A percentile compares a stretch with the other conserved stretches of the same genome.
Conservation (phyloP, 2,797 vertebrate species). For the Luscinia megarhynchos region DNA sequence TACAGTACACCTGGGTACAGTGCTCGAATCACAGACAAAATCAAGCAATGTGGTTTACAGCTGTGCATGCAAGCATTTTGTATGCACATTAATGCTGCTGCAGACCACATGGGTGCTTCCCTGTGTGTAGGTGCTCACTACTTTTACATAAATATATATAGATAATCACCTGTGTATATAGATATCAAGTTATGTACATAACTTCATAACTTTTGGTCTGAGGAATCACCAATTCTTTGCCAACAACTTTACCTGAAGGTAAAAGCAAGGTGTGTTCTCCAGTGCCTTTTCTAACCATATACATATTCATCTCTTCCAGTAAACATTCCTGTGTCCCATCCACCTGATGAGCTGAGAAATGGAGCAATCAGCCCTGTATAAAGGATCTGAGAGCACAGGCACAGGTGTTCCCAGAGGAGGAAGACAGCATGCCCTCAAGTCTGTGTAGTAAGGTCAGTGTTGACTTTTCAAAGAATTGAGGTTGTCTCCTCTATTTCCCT, state of each 20-base stretch:
- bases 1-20: background rate
- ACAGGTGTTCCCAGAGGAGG: background rate
- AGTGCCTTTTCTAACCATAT: background rate
- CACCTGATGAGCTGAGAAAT: background rate
- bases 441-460: background rate
- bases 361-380: background rate
- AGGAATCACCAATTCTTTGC: background rate
- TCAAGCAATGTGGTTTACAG: background rate
- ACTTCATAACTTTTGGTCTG: background rate
- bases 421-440: background rate
- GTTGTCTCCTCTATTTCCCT: background rate
- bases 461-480: background rate
- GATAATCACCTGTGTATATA: background rate
- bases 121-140: background rate
- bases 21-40: background rate
- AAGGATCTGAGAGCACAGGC: background rate
- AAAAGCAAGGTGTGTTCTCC: background rate
- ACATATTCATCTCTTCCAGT: background rate
- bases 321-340: background rate
- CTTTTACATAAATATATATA: background rate
- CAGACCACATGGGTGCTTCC: background rate
- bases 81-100: accelerated
- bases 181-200: background rate
- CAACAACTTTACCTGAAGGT: background rate
- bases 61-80: accelerated